These are phyloP conservation scores for Glaucopsyche alexis DNA, from an alignment of 2,888 invertebrate genomes.

Conservation along the genomic window DNA sequence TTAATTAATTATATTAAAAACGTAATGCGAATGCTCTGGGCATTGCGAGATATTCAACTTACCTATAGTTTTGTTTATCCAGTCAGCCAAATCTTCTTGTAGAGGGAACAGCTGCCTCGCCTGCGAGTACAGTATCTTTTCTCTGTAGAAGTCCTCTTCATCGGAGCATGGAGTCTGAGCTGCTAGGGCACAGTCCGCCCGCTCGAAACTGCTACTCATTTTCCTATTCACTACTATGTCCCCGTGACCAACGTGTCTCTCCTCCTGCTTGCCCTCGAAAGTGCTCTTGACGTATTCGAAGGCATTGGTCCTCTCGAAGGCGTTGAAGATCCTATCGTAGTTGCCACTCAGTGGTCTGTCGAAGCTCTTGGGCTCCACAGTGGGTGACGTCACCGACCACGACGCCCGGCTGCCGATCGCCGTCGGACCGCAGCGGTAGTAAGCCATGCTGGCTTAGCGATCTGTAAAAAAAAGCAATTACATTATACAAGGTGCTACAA, in stretches of 20 bases:
- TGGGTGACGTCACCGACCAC: slow-evolving; percentile 76
- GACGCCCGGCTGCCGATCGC: slow-evolving; percentile 74
- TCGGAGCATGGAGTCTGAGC: slow-evolving; percentile 76
- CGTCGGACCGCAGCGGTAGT: slow-evolving; percentile 71
- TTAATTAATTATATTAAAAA: too few relatives aligned
- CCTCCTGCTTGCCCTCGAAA: slow-evolving; percentile 52
- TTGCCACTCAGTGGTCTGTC: slow-evolving; percentile 71
- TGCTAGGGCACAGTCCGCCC: slow-evolving; percentile 75
- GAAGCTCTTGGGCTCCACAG: slow-evolving; percentile 57
- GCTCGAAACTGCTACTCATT: slow-evolving; percentile 70
- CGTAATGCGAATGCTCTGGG: too few relatives aligned
- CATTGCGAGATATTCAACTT: slow-evolving; percentile 54
- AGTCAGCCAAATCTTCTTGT: slow-evolving; percentile 92
- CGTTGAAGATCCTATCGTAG: slow-evolving; percentile 75
- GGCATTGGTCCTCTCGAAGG: slow-evolving; percentile 75
- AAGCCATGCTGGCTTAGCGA: slow-evolving; percentile 60
- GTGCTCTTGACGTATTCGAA: slow-evolving; percentile 64
- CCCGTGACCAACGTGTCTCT: slow-evolving; percentile 61
- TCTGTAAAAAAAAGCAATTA: slow-evolving; percentile 47
- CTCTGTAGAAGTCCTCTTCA: slow-evolving; percentile 85
- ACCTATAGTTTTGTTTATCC: slow-evolving; percentile 93
- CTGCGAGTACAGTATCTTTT: slow-evolving; percentile 87
- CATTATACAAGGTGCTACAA: not conserved
- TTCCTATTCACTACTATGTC: slow-evolving; percentile 71
- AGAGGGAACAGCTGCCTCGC: slow-evolving; percentile 89